Evolutionary conservation across 2,113 vertebrate genomes (phyloP), one percentile per base, ranked within the genome.

Genomic region (Otocyon megalotis): DNA sequence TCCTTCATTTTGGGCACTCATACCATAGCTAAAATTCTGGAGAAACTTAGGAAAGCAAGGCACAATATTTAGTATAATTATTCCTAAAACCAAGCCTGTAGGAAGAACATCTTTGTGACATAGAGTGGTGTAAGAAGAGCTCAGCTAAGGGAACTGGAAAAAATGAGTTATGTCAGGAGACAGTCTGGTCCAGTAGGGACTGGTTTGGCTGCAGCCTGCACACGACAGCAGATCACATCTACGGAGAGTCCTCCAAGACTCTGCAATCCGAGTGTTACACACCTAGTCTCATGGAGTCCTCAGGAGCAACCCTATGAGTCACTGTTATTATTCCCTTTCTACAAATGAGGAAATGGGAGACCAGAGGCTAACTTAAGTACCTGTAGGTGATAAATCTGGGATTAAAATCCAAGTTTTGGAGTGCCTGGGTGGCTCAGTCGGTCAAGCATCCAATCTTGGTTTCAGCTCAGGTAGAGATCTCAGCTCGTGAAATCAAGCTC

Each of bases 181-280:
- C 7, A 28, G 3, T 32, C 71, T 60, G 22, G 35, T 28, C 48
- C 1, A 30, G 13, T 37, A 26, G 2, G 3, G 30, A 8, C 20
- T 1, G 5, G 53, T 8, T 69, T 32, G 15, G 19, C 5, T n/a
- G 28, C n/a, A 7, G 28, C 24, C 5, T 14, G 22, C 37, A 35
- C 20, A 2, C 9, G 11, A 10, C 54, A 11, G 83, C 4, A 32
- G 19, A 3, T 82, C 43, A 12, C 9, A 4, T 7, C 8, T 19
- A 56, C 11, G 0, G 1, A 15, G n/a, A 2, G 3, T 0, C 50
- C 30, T 50, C 20, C 2, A 9, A 9, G 30, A 8, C 14, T 60
- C 69, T 8, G 54, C 17, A 17, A 13, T 17, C 12, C 26, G 60
- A 82, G 16, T 7, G 30, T 50, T 4, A 48, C 30, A 77, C 15